Evolutionary conservation across 1,140 invertebrate species (phyloP).

Genomic region (Notospermus geniculatus): DNA sequence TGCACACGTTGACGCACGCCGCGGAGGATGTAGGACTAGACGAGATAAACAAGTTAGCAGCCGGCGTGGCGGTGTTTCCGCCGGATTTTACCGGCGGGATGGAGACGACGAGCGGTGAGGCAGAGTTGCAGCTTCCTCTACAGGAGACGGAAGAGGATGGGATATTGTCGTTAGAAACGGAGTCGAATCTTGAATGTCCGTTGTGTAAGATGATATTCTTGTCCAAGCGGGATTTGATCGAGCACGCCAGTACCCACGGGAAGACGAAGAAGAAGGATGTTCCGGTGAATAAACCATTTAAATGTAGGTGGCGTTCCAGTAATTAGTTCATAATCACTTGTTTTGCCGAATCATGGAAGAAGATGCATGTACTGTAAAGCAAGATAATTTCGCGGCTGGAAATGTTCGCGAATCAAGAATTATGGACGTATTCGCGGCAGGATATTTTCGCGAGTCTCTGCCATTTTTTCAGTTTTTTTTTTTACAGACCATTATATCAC

Average conservation of each 20-base stretch:
- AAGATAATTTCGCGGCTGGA: too few relatives aligned
- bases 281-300: not conserved
- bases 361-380: too few relatives aligned
- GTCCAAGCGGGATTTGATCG: conserved; percentile 58
- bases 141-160: conserved; percentile 17
- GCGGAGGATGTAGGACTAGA: conserved; percentile 52
- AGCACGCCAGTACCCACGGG: conserved; percentile 62
- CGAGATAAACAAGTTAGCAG: conserved; percentile 28
- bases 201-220: conserved; percentile 52
- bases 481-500: too few relatives aligned
- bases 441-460: too few relatives aligned
- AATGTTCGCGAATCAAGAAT: too few relatives aligned
- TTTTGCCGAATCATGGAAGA: too few relatives aligned
- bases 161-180: conserved; percentile 27
- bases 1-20: conserved; percentile 62
- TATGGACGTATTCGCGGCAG: too few relatives aligned
- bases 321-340: too few relatives aligned
- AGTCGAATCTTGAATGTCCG: conserved; percentile 35
- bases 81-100: not conserved
- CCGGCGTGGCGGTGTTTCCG: not conserved
- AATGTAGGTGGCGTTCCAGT: too few relatives aligned
- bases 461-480: too few relatives aligned
- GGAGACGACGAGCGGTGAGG: not conserved
- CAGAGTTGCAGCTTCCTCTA: not conserved
- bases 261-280: conserved; percentile 52